phyloP scores from a whole-genome alignment of 2,797 vertebrate genomes.

The Huso huso region DNA sequence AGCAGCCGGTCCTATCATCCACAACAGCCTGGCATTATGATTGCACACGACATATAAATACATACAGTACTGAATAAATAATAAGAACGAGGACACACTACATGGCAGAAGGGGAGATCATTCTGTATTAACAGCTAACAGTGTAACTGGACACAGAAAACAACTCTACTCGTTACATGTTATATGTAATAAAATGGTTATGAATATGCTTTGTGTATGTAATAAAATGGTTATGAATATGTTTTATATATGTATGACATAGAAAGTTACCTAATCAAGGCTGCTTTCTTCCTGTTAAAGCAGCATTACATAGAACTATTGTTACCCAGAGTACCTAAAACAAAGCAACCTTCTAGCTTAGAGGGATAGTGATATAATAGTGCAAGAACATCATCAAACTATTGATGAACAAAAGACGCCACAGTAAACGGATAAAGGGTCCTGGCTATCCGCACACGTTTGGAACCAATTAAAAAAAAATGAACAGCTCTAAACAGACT shows the following conservation, averaged over 20 bases:
- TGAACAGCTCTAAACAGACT: too few species aligned
- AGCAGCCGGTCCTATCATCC: slow-evolving; percentile 44
- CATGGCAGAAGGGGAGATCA: slow-evolving; percentile 19
- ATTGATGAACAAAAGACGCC: too few species aligned
- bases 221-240: slow-evolving; percentile 22
- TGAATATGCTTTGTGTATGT: slow-evolving; percentile 27
- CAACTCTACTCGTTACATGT: slow-evolving; percentile 19
- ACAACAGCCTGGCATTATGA: slow-evolving; percentile 54
- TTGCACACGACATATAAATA: slow-evolving; percentile 54
- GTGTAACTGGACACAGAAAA: slow-evolving; percentile 22
- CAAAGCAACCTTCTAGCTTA: neutral
- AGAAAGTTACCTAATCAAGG: slow-evolving; percentile 10
- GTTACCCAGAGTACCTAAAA: slow-evolving; percentile 60
- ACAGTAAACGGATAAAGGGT: too few species aligned
- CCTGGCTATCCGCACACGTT: too few species aligned
- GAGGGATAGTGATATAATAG: too few species aligned
- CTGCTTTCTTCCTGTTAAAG: slow-evolving; percentile 38
- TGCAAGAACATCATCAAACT: too few species aligned
- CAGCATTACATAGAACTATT: slow-evolving; percentile 46
- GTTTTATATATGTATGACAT: slow-evolving; percentile 23
- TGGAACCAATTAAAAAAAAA: too few species aligned
- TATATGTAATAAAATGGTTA: slow-evolving; percentile 17
- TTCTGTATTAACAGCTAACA: neutral
- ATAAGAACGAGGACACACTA: slow-evolving; percentile 38
- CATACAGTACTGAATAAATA: slow-evolving; percentile 55